Evolutionary conservation across 2,113 vertebrate genomes (phyloP), one percentile per base, ranked within the genome.

Genomic region (Ophthalmolycus amberensis): DNA sequence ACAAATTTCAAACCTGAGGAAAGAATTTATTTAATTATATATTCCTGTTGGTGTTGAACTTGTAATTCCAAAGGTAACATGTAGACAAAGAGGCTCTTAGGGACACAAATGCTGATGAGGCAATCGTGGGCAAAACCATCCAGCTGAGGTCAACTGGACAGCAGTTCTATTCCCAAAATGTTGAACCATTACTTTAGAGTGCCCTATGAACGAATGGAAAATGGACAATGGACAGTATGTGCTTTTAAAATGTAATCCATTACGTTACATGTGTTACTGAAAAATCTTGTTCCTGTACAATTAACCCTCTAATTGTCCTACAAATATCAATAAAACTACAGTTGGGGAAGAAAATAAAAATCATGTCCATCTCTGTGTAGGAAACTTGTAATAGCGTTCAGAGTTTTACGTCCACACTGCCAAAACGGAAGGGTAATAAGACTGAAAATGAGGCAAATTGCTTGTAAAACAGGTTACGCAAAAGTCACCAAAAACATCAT

Each of bases 401-500:
- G 16, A 50, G 65, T 73, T 68, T 59, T 52, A 62, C 38, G 22
- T 80, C n/a, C 16, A 37, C 44, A 27, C 22, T 9, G 37, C 64
- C 70, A 65, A 29, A 59, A 62, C 50, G n/a, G 83, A 79, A 85
- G 59, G 58, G 78, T 75, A 77, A 76, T 63, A 71, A 75, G 71
- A 76, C 8, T 52, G 37, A 56, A 76, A 88, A 85, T 64, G 44
- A 81, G 48, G 48, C 46, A 50, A 78, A 76, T 42, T 9, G 64
- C 70, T 88, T 69, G 65, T 72, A 79, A 90, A 91, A 79, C 62
- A 67, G 70, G 79, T 82, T 77, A 60, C 37, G 62, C 67, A 60
- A 56, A 90, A 87, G 84, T 88, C 71, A 85, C 75, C 58, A 72
- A 79, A 59, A 79, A 71, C 86, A 74, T 80, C 27, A 65, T 60